These are phyloP conservation scores for Hypomecis atomaria DNA, from an alignment of 2,888 invertebrate genomes.

Conservation along the genomic window DNA sequence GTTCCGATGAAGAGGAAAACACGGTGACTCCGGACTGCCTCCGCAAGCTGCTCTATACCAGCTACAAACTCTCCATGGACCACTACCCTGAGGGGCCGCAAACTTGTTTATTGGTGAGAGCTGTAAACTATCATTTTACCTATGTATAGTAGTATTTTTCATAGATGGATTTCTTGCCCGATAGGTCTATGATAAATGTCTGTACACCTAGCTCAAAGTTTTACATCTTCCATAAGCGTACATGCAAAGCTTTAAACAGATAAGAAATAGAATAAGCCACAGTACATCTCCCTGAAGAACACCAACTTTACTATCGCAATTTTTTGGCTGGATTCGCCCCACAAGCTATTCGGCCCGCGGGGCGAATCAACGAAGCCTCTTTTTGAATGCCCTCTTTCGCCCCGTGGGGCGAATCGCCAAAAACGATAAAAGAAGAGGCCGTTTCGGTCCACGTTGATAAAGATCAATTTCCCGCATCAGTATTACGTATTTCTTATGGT, in stretches of 20 bases:
- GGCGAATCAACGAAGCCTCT: too few relatives aligned
- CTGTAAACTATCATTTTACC: background rate
- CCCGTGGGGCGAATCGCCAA: too few relatives aligned
- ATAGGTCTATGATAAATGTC: too few relatives aligned
- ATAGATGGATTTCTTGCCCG: background rate
- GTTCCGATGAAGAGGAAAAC: slow-evolving; percentile 80
- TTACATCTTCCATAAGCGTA: too few relatives aligned
- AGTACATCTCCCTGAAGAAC: slow-evolving; percentile 2
- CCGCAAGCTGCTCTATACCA: slow-evolving; percentile 87
- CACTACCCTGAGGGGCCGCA: slow-evolving; percentile 89
- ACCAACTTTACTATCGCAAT: background rate
- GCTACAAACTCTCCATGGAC: slow-evolving; percentile 92
- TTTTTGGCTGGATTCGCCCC: too few relatives aligned
- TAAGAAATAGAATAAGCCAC: background rate
- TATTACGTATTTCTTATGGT: too few relatives aligned
- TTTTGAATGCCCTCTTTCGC: too few relatives aligned
- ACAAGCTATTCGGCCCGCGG: too few relatives aligned
- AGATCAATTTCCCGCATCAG: too few relatives aligned
- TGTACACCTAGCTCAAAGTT: too few relatives aligned
- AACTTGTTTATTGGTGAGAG: slow-evolving; percentile 83
- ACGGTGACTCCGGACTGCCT: slow-evolving; percentile 87
- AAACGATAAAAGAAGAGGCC: too few relatives aligned
- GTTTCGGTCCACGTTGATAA: too few relatives aligned
- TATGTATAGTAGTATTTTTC: background rate
- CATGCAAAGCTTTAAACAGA: background rate